These are phyloP conservation scores for Polydrusus cervinus DNA, from an alignment of 2,888 invertebrate species.

Conservation along the genomic window DNA sequence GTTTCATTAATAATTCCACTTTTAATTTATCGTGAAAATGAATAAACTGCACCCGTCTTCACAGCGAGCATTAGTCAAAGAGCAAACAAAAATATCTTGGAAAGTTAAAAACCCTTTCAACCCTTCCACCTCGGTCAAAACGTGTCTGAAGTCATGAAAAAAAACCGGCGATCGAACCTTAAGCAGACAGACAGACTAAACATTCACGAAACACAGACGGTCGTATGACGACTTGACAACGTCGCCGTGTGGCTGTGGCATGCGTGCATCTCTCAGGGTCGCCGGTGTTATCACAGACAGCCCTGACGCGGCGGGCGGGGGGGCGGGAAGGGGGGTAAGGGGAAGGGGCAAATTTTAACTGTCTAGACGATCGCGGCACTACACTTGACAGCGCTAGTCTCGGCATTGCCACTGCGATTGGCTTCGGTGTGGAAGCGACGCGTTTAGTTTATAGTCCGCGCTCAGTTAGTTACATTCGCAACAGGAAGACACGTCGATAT, in stretches of 20 bases:
- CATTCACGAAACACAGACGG: constrained; percentile 40
- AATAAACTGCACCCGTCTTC: neutral
- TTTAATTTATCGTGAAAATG: constrained; percentile 18
- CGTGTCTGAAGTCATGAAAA: constrained; percentile 37
- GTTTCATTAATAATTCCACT: constrained; percentile 12
- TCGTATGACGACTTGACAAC: constrained; percentile 49
- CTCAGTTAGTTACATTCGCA: constrained; percentile 20
- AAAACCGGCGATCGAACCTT: constrained; percentile 21
- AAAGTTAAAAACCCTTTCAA: constrained; percentile 34
- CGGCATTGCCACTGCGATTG: constrained; percentile 51
- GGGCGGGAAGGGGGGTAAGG: constrained; percentile 49
- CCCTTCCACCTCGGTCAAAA: constrained; percentile 16
- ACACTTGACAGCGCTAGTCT: constrained; percentile 65
- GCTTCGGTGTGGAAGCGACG: constrained; percentile 51
- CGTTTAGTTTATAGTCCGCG: constrained; percentile 49
- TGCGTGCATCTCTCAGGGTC: constrained; percentile 66
- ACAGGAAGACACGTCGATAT: constrained; percentile 12
- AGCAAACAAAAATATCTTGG: constrained; percentile 12
- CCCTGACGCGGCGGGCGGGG: constrained; percentile 60
- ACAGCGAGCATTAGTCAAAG: constrained; percentile 3
- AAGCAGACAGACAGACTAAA: constrained; percentile 49
- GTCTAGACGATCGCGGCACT: constrained; percentile 66
- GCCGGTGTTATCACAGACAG: constrained; percentile 65
- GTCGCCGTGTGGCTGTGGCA: constrained; percentile 57
- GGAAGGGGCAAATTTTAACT: constrained; percentile 62